Evolutionary conservation across 2,888 invertebrate species (phyloP), one percentile per base, ranked within the genome.

Genomic region (Sinopyrophorus schimmeli): DNA sequence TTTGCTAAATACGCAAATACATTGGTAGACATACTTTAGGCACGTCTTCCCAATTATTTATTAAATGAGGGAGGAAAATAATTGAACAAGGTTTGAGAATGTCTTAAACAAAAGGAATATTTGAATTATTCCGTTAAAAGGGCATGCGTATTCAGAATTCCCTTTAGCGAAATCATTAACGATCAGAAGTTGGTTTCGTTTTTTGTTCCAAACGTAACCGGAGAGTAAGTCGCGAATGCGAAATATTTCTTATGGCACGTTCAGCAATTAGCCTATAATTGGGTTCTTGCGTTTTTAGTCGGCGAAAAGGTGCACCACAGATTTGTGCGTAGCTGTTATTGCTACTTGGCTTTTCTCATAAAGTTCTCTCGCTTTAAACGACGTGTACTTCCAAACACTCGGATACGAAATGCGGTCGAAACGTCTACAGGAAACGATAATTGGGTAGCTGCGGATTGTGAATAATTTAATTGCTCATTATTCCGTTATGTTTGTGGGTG

Each of bases 391-490:
- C n/a, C 17, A 46, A 44, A 47, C 26, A 26, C 30, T 31, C 21
- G 35, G 17, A 4, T 12, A n/a, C 18, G 14, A 21, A 30, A 20
- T 52, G 51, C 46, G 51, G 51, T 52, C 43, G 47, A 37, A 52
- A 47, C 40, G 39, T 52, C 52, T 52, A 52, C 38, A 47, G 42
- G 47, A 43, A 52, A 52, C 67, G 64, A 65, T 70, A 70, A 70
- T 70, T 70, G 70, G 69, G 68, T 68, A 67, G 64, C 65, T 61
- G 62, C 60, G 68, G 67, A 66, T 68, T 59, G 59, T 57, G 66
- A 66, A 68, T 69, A 69, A 69, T 68, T 68, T 69, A 69, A 70
- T 70, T 70, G 69, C 68, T 69, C 69, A 69, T 70, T 70, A 70
- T 69, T 64, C 67, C 66, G 63, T 65, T n/a, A 63, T 60, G 58